Percentiles rank a stretch among this genome's conserved stretches.
Conservation (phyloP, 2,888 invertebrate species). For the Lasioglossum leucozonium region DNA sequence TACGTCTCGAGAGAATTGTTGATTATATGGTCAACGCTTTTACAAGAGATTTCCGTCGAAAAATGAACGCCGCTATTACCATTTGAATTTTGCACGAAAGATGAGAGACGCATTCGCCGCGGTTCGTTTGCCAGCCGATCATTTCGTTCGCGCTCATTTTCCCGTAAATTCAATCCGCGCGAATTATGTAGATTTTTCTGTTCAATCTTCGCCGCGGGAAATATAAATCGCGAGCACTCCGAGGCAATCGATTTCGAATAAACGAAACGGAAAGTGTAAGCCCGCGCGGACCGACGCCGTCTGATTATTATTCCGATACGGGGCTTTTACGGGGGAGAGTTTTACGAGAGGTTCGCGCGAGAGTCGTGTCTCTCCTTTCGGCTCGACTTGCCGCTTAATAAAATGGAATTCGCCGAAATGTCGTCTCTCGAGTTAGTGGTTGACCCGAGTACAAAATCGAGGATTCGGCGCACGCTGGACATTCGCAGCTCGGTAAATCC, state of each 20-base stretch:
- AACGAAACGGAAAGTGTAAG: background rate
- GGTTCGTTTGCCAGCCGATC: background rate
- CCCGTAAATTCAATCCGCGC: background rate
- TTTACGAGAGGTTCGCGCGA: constrained; percentile 12
- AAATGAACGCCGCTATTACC: background rate
- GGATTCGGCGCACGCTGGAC: background rate
- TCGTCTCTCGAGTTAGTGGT: background rate
- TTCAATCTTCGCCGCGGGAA: background rate
- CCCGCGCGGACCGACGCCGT: background rate
- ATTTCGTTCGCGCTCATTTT: background rate
- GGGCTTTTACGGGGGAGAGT: background rate
- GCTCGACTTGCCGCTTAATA: background rate
- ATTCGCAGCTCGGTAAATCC: background rate
- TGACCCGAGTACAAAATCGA: background rate
- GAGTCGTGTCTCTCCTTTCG: background rate
- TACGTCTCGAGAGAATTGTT: background rate
- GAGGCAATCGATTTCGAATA: constrained; percentile 11
- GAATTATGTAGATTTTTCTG: constrained; percentile 1
- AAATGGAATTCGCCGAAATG: constrained; percentile 20
- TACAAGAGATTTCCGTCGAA: background rate
- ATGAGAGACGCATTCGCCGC: background rate
- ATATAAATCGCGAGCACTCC: constrained; percentile 3
- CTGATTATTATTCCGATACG: constrained; percentile 16
- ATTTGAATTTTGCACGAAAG: background rate
- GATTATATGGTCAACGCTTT: background rate